phyloP scores from a whole-genome alignment of 2,888 invertebrate species.

The Cosmorhoe ocellata region DNA sequence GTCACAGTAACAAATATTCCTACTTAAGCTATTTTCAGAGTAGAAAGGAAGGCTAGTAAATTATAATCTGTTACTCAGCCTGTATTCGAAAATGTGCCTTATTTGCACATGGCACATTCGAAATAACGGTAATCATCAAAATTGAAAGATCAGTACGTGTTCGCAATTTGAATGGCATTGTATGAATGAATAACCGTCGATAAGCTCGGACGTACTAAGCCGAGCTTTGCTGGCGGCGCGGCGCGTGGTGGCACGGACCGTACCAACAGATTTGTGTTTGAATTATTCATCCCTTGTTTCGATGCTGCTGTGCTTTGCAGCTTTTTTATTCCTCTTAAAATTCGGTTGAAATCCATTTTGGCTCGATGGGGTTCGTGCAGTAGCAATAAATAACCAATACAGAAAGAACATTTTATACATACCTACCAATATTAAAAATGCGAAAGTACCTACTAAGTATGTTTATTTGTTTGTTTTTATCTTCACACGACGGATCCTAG shows the following conservation, averaged over 20 bases:
- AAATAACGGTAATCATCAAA: conserved; percentile 40
- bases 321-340: conserved; percentile 33
- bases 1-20: too few species aligned
- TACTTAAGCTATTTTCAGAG: not conserved
- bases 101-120: too few species aligned
- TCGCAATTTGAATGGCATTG: conserved; percentile 44
- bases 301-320: conserved; percentile 40
- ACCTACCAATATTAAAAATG: too few species aligned
- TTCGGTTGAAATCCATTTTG: conserved; percentile 20
- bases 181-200: conserved; percentile 40
- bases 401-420: not conserved
- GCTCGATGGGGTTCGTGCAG: conserved; percentile 15
- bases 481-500: too few species aligned
- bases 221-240: conserved; percentile 31
- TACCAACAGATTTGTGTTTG: conserved; percentile 56
- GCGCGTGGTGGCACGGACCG: conserved; percentile 28
- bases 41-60: not conserved
- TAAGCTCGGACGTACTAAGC: conserved; percentile 40
- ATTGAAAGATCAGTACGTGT: conserved; percentile 54
- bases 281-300: conserved; percentile 60
- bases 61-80: not conserved
- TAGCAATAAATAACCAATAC: conserved; percentile 14
- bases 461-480: too few species aligned
- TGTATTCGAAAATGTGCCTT: conserved; percentile 28
- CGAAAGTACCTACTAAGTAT: too few species aligned